A percentile compares a stretch with the other conserved stretches of the same genome.
phyloP scores from a whole-genome alignment of 2,888 invertebrate genomes.

The Tineola bisselliella region DNA sequence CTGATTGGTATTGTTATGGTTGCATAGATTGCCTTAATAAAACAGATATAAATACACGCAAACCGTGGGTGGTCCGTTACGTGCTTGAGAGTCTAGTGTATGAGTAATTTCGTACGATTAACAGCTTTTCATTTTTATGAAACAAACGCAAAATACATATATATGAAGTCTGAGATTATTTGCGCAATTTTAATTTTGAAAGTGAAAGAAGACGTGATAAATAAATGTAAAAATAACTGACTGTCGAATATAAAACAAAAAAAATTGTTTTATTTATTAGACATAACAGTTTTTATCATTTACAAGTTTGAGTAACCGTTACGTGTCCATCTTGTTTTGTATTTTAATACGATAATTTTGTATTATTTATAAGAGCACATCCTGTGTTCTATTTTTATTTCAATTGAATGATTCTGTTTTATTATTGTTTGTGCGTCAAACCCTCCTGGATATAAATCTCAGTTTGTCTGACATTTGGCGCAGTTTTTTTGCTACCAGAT shows the following conservation, averaged over 20 bases:
- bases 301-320: neutral
- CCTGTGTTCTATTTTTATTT: neutral
- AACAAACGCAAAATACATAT: too few species aligned
- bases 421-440: neutral
- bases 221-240: too few species aligned
- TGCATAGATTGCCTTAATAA: too few species aligned
- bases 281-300: neutral
- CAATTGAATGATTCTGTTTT: neutral
- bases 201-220: too few species aligned
- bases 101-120: too few species aligned
- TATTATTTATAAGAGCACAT: neutral
- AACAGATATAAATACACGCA: too few species aligned
- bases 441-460: neutral
- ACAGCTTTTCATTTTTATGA: too few species aligned
- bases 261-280: neutral
- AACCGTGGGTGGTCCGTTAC: too few species aligned
- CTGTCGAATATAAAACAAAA: neutral
- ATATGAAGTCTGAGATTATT: too few species aligned
- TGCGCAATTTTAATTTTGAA: too few species aligned
- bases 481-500: neutral
- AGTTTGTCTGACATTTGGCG: neutral
- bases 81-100: too few species aligned
- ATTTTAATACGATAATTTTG: neutral
- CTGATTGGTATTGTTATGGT: too few species aligned
- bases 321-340: neutral